Evolutionary conservation across 1,140 invertebrate genomes (phyloP).

Genomic region (Eueides isabella): DNA sequence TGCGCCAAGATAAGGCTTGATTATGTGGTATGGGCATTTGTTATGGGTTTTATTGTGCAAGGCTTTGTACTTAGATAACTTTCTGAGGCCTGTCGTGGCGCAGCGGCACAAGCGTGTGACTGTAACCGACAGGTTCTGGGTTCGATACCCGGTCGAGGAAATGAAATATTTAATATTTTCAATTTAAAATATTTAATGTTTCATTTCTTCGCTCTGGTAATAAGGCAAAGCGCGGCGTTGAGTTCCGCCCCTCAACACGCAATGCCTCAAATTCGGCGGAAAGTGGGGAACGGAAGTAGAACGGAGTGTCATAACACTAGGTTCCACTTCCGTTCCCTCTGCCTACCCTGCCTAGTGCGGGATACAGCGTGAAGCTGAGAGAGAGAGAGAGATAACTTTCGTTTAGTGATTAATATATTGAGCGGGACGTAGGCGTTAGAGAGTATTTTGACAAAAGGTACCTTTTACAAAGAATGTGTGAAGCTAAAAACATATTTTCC

Average conservation of each 20-base stretch:
- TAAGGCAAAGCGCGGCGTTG: not conserved
- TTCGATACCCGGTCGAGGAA: not conserved
- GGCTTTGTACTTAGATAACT: too few relatives aligned
- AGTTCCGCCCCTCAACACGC: not conserved
- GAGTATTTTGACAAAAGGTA: too few relatives aligned
- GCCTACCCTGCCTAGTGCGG: not conserved
- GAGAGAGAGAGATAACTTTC: too few relatives aligned
- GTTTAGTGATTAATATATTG: too few relatives aligned
- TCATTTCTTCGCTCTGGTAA: not conserved
- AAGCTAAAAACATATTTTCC: not conserved
- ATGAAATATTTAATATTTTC: constrained; percentile 10
- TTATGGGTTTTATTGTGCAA: too few relatives aligned
- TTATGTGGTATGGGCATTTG: too few relatives aligned
- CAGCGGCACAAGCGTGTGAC: not conserved
- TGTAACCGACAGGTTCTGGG: not conserved
- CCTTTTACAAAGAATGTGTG: too few relatives aligned
- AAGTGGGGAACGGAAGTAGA: not conserved
- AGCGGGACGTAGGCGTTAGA: too few relatives aligned
- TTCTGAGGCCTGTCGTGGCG: not conserved
- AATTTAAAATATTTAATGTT: constrained; percentile 7
- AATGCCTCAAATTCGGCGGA: not conserved
- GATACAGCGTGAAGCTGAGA: too few relatives aligned
- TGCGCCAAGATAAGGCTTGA: too few relatives aligned
- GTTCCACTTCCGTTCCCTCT: not conserved
- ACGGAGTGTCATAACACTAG: not conserved